Evolutionary conservation across 2,113 vertebrate genomes (phyloP), one percentile per base, ranked within the genome.

Genomic region (Hippocampus abdominalis): DNA sequence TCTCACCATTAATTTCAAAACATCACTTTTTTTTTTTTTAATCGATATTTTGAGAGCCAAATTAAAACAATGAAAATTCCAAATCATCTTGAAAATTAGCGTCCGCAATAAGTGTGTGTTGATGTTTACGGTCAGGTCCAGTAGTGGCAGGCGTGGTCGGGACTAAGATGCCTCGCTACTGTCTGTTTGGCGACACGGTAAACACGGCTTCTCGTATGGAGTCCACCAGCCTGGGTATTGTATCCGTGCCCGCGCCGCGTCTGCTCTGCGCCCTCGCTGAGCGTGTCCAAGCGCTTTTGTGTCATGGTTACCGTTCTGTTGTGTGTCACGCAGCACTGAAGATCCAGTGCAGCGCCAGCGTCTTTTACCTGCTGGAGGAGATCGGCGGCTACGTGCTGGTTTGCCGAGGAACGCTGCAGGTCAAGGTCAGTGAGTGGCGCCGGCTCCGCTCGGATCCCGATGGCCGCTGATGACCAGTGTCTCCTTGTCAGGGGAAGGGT

Each of bases 331-430:
- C 79, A 97, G 95, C 95, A 16, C 84, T 96, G 82, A 95, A 96
- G 92, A 94, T 94, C 87, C 95, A 97, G 87, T 94, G 93, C 84
- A 96, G 95, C 84, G 91, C 92, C 73, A 94, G 87, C 40, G 16
- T 90, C 0, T 91, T 93, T 67, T 93, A 93, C 88, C 90, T 97
- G 81, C 88, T 97, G 90, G 91, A 96, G 88, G 94, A 95, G 90
- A 92, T 96, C 56, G 89, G 94, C 9, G 92, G 94, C 48, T 96
- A 94, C 72, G 46, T 89, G 70, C 77, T 96, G 76, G 81, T 88
- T 71, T 96, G 94, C 71, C 84, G 94, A 78, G 95, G 95, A 48
- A 92, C 87, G 68, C 80, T 95, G 74, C 92, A 94, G 91, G 92
- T 96, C 66, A 97, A 97, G 94, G 95, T 96, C 81, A 79, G 89